phyloP scores from a whole-genome alignment of 2,797 vertebrate species.

The Syndactyla subalaris region DNA sequence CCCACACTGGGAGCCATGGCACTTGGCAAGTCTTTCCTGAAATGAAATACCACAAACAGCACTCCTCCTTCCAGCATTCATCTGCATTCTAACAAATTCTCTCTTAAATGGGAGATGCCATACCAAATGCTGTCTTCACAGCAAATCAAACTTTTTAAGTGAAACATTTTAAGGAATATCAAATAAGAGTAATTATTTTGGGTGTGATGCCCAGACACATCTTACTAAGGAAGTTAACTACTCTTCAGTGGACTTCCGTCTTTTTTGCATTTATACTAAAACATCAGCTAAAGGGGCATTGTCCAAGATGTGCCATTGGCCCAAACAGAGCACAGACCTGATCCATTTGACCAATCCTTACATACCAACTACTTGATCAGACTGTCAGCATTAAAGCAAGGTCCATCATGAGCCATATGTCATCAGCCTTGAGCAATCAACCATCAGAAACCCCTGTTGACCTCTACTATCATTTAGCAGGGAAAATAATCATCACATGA shows the following conservation, averaged over 20 bases:
- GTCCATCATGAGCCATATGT: neutral
- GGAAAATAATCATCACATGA: neutral
- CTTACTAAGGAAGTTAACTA: neutral
- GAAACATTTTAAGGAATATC: neutral
- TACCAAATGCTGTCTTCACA: neutral
- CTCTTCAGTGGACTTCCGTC: neutral
- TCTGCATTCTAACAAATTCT: conserved; percentile 76
- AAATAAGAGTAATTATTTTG: neutral
- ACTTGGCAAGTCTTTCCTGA: conserved; percentile 90
- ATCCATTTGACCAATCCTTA: neutral
- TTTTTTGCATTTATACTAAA: neutral
- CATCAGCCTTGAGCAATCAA: neutral
- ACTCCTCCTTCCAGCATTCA: conserved; percentile 66
- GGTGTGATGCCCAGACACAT: neutral
- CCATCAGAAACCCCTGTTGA: neutral
- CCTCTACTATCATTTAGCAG: neutral
- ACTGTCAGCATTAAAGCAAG: neutral
- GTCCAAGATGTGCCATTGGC: neutral
- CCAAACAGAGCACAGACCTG: neutral
- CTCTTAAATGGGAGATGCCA: neutral
- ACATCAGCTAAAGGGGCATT: neutral
- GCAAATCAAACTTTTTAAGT: neutral
- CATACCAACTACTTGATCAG: neutral
- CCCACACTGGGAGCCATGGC: conserved; percentile 90
- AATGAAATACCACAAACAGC: conserved; percentile 33